phyloP scores from a whole-genome alignment of 2,888 invertebrate species.

The Acanthosepion esculentum region DNA sequence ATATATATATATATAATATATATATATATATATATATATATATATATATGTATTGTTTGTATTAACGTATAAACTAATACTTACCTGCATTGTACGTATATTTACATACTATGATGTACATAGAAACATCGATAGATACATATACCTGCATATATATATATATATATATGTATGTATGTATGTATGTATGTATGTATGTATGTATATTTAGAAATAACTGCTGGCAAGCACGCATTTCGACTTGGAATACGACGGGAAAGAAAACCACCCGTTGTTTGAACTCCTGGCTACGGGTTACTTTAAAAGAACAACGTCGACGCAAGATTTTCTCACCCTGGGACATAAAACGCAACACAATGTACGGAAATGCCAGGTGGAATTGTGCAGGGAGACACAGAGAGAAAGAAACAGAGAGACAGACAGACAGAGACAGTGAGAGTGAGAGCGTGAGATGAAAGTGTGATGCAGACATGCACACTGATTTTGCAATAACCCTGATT shows the following conservation, averaged over 20 bases:
- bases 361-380: constrained; percentile 20
- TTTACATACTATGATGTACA: background rate
- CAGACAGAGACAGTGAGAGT: background rate
- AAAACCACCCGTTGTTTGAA: background rate
- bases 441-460: too few relatives aligned
- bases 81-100: background rate
- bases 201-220: background rate
- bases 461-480: background rate
- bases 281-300: background rate
- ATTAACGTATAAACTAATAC: too few relatives aligned
- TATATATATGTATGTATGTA: background rate
- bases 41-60: background rate
- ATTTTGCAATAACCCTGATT: background rate
- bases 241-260: background rate
- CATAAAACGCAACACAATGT: background rate
- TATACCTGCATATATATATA: background rate
- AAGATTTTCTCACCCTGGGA: constrained; percentile 17
- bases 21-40: background rate
- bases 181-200: background rate
- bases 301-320: constrained; percentile 33
- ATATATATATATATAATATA: background rate
- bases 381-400: background rate
- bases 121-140: background rate
- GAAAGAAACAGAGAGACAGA: background rate
- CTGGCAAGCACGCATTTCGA: constrained; percentile 22